A percentile compares a stretch with the other conserved stretches of the same genome.
Conservation (phyloP, 2,113 vertebrate genomes). For the Podocnemis expansa region DNA sequence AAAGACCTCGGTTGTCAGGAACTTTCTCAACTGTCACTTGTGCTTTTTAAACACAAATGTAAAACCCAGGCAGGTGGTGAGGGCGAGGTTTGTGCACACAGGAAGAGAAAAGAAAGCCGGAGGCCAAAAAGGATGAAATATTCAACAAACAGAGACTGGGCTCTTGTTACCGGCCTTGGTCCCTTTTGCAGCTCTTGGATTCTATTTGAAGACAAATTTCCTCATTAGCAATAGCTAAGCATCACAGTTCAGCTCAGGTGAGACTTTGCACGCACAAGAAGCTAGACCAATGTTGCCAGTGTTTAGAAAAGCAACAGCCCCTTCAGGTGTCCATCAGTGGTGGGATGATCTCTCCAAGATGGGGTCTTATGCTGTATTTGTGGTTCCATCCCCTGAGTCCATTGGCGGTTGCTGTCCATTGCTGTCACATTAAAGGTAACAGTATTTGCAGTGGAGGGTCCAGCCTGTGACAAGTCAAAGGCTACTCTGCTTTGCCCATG, state of each 20-base stretch:
- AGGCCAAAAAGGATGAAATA: background rate
- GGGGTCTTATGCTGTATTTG: background rate
- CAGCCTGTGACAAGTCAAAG: background rate
- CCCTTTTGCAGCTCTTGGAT: accelerated
- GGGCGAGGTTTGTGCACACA: too few species aligned
- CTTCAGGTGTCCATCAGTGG: background rate
- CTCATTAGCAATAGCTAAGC: background rate
- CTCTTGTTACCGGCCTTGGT: accelerated
- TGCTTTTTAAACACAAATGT: background rate
- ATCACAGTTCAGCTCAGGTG: background rate
- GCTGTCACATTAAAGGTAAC: background rate
- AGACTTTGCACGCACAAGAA: background rate
- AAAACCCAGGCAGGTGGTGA: background rate
- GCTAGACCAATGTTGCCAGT: background rate
- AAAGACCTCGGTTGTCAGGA: background rate
- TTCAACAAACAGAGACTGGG: background rate
- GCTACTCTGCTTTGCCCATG: background rate
- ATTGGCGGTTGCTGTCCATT: background rate
- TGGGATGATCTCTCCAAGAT: background rate
- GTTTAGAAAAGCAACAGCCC: background rate
- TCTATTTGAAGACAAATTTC: background rate
- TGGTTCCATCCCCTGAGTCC: background rate
- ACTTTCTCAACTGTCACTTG: background rate
- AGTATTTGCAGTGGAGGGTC: background rate
- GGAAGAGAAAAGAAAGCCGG: background rate